These are phyloP conservation scores for Carcharodon carcharias DNA, from an alignment of 2,797 vertebrate species.

Conservation along the genomic window DNA sequence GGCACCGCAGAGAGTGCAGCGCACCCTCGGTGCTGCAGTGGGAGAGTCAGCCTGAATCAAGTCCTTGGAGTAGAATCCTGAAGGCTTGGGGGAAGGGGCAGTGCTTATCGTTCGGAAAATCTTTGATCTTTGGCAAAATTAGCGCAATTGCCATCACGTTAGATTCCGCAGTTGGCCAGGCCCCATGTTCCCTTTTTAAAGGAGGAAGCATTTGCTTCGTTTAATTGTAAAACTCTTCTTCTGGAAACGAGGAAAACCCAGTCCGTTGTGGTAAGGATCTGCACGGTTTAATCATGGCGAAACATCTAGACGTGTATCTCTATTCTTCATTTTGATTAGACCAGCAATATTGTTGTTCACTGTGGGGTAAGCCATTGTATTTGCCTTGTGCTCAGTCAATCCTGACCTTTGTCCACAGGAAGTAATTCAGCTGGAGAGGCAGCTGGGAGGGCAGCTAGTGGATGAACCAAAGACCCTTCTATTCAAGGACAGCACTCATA, in stretches of 20 bases:
- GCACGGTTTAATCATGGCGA: neutral
- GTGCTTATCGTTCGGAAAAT: neutral
- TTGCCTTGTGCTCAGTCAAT: neutral
- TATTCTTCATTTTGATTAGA: neutral
- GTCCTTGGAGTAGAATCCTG: neutral
- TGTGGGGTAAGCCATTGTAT: neutral
- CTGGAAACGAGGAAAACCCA: neutral
- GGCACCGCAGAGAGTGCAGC: neutral
- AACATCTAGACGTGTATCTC: neutral
- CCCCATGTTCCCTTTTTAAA: neutral
- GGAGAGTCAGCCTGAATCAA: neutral
- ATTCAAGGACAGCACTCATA: constrained; percentile 96
- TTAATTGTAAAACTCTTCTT: neutral
- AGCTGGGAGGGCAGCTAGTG: constrained; percentile 90
- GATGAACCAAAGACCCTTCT: constrained; percentile 93
- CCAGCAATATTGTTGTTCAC: neutral
- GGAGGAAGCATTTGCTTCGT: neutral
- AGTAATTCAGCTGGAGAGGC: constrained; percentile 88
- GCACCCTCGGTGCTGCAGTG: neutral
- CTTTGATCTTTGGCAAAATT: neutral
- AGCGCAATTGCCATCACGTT: neutral
- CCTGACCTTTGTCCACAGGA: constrained; percentile 61
- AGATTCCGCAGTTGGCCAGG: neutral
- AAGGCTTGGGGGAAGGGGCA: neutral
- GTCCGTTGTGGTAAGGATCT: neutral